Evolutionary conservation across 2,797 vertebrate species (phyloP).

Genomic region (Cheracebus regulus): DNA sequence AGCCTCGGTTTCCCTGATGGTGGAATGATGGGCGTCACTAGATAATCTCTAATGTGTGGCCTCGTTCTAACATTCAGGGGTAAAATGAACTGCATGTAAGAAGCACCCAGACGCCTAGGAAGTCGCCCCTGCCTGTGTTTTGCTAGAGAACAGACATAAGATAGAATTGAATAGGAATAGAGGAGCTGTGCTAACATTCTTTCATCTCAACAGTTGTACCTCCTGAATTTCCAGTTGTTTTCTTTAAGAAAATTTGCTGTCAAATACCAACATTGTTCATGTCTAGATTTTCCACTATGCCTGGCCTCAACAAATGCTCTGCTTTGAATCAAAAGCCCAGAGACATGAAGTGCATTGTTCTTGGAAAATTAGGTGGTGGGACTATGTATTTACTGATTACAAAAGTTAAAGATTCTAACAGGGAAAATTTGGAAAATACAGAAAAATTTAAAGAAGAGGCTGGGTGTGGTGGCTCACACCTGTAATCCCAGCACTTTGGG

Average conservation of each 20-base stretch:
- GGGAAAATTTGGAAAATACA: not conserved
- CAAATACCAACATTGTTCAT: not conserved
- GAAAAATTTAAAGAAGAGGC: not conserved
- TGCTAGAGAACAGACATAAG: not conserved
- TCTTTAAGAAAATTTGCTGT: not conserved
- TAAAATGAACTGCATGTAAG: rapidly evolving
- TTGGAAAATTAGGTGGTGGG: not conserved
- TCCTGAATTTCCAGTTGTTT: not conserved
- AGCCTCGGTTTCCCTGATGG: not conserved
- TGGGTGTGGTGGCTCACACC: not conserved
- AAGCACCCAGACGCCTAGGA: not conserved
- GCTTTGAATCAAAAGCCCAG: not conserved
- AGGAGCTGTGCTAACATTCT: not conserved
- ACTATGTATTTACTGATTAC: conserved; percentile 11
- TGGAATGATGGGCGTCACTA: not conserved
- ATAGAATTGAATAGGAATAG: not conserved
- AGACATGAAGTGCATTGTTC: not conserved
- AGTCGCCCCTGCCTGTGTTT: not conserved
- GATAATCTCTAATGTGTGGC: rapidly evolving
- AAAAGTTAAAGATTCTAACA: not conserved
- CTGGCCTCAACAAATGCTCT: not conserved
- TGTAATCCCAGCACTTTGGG: not conserved
- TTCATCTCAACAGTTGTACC: not conserved
- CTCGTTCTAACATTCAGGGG: not conserved
- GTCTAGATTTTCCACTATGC: not conserved